Evolutionary conservation across 2,113 vertebrate species (phyloP), one percentile per base, ranked within the genome.

Genomic region (Mesembrinibis cayennensis): DNA sequence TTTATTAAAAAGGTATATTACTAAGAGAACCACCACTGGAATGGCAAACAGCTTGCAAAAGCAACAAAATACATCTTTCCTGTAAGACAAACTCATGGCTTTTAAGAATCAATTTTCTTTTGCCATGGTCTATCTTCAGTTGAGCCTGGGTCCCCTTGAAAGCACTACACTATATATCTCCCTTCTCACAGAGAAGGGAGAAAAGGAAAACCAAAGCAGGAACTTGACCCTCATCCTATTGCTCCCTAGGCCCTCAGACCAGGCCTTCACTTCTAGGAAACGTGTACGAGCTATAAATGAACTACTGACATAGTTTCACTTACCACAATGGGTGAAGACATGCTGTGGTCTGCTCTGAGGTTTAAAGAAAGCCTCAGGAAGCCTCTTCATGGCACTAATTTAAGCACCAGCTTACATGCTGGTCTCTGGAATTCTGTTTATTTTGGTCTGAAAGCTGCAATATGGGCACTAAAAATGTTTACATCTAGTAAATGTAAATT

Each of bases 331-430:
- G 73, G 69, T 82, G 92, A 97, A 96, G 95, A 95, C 92, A 95
- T 25, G 67, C 76, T 95, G 95, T 78, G 97, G 97, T 95, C 92
- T 96, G 89, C 95, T 89, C 34, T 95, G 95, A 96, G 95, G 96
- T 96, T 94, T 95, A 83, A 90, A 91, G 74, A 81, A 97, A 93
- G 76, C 94, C 95, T 95, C 94, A 91, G 70, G 47, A 96, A 89
- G 87, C 40, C 89, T 95, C 89, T 91, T 80, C 83, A 89, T 11
- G 82, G 89, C 52, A 95, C 72, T 29, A 92, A 93, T 74, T 95
- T 82, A 95, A 89, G 95, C 56, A 95, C 49, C 69, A 89, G 74
- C 72, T 93, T 92, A 93, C 88, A 93, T 36, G 25, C 56, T 72
- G 69, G 76, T 89, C 88, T 89, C 80, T 89, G 70, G 90, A 95